These are phyloP conservation scores for Rhopalosiphum nymphaeae DNA, from an alignment of 2,888 invertebrate species.

Conservation along the genomic window DNA sequence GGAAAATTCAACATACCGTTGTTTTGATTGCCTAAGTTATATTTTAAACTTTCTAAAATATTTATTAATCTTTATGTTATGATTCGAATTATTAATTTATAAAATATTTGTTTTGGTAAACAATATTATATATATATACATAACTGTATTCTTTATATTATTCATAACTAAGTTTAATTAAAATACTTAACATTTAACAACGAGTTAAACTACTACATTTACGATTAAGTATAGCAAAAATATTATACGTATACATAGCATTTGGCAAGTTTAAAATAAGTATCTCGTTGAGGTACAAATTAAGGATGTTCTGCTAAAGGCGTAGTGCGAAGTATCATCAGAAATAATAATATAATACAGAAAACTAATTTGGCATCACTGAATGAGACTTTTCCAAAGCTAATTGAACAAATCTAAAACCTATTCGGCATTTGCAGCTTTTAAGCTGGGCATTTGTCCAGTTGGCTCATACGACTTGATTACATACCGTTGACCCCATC, in stretches of 20 bases:
- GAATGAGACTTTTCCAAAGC: conserved; percentile 64
- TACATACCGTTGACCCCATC: conserved; percentile 55
- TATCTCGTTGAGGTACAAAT: conserved; percentile 42
- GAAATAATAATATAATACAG: conserved; percentile 64
- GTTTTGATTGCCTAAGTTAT: not conserved
- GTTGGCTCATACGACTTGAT: conserved; percentile 64
- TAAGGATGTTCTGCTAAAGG: conserved; percentile 4
- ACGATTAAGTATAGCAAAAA: not conserved
- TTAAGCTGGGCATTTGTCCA: conserved; percentile 64
- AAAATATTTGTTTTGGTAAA: not conserved
- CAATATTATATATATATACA: too few species aligned
- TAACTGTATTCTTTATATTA: not conserved
- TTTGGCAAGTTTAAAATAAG: conserved; percentile 23
- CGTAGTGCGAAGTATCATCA: conserved; percentile 36
- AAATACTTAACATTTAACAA: not conserved
- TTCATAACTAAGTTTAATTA: not conserved
- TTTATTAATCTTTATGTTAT: not conserved
- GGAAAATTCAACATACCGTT: not conserved
- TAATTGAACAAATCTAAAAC: conserved; percentile 65
- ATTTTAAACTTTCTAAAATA: not conserved
- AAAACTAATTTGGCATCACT: conserved; percentile 65
- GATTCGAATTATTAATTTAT: not conserved
- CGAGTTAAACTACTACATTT: not conserved
- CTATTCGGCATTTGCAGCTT: conserved; percentile 63
- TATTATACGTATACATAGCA: not conserved